These are phyloP conservation scores for Prostheceraeus crozeri DNA, from an alignment of 2,888 invertebrate species.

Conservation along the genomic window DNA sequence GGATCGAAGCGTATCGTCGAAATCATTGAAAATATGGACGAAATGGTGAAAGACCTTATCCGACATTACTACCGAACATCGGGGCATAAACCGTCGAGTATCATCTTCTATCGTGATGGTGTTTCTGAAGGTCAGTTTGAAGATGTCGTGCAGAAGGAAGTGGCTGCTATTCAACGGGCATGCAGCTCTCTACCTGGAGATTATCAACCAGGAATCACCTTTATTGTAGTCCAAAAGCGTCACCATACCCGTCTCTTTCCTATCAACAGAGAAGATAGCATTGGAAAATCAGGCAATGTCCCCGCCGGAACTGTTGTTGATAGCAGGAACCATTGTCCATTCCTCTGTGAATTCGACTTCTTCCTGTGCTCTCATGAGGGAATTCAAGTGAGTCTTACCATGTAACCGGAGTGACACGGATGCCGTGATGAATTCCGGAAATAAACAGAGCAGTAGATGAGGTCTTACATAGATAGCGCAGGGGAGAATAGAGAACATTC, in stretches of 20 bases:
- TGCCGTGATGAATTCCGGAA: too few species aligned
- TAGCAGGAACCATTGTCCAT: constrained; percentile 35
- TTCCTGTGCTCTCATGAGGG: constrained; percentile 39
- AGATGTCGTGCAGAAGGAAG: constrained; percentile 34
- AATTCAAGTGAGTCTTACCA: too few species aligned
- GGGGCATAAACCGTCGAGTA: constrained; percentile 41
- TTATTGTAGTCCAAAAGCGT: constrained; percentile 39
- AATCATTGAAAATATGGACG: too few species aligned
- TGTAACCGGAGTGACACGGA: too few species aligned
- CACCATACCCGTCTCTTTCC: constrained; percentile 38
- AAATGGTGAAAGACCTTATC: too few species aligned
- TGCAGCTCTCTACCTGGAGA: too few species aligned
- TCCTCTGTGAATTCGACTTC: constrained; percentile 40
- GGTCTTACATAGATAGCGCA: too few species aligned
- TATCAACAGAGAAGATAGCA: constrained; percentile 24
- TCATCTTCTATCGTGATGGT: constrained; percentile 41
- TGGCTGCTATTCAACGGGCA: constrained; percentile 35
- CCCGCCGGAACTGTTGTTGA: constrained; percentile 39
- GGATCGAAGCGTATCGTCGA: too few species aligned
- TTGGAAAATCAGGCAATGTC: constrained; percentile 37
- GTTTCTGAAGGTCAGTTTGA: constrained; percentile 41
- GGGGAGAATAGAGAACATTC: too few species aligned
- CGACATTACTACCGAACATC: too few species aligned
- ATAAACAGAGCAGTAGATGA: too few species aligned
- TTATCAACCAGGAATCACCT: constrained; percentile 39